These are phyloP conservation scores for Scalopus aquaticus DNA, from an alignment of 2,113 vertebrate genomes.

Conservation along the genomic window DNA sequence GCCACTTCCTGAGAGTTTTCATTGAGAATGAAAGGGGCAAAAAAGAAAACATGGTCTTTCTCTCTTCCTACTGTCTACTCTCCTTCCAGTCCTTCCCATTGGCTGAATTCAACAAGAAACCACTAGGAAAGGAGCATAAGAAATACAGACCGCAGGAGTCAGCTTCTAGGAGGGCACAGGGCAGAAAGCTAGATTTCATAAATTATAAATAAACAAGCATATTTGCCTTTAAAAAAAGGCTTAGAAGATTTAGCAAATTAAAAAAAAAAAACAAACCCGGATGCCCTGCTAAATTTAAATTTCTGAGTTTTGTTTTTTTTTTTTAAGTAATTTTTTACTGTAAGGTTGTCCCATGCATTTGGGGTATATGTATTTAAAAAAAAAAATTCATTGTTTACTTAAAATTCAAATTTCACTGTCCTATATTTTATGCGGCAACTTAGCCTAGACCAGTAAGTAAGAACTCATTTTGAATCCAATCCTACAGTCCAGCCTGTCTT, in stretches of 20 bases:
- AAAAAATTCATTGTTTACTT: slow-evolving; percentile 3
- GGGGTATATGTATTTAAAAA: neutral
- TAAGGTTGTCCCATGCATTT: neutral
- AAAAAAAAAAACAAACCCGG: neutral
- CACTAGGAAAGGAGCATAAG: neutral
- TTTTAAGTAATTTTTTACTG: neutral
- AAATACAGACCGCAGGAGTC: neutral
- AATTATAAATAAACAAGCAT: neutral
- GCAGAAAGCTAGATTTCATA: neutral
- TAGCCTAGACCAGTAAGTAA: neutral
- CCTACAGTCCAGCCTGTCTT: neutral
- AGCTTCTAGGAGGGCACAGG: neutral
- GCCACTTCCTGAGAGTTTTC: neutral
- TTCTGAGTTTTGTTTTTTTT: neutral
- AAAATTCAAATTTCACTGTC: neutral
- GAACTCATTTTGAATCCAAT: neutral
- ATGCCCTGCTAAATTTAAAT: neutral
- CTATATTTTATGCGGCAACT: neutral
- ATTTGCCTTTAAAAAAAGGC: neutral
- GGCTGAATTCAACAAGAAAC: slow-evolving; percentile 4
- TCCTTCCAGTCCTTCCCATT: neutral
- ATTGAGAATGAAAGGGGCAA: neutral
- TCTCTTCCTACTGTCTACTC: neutral
- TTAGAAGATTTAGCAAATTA: neutral
- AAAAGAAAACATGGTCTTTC: neutral